Evolutionary conservation across 2,888 invertebrate species (phyloP).

Genomic region (Chaetoderma sp.): DNA sequence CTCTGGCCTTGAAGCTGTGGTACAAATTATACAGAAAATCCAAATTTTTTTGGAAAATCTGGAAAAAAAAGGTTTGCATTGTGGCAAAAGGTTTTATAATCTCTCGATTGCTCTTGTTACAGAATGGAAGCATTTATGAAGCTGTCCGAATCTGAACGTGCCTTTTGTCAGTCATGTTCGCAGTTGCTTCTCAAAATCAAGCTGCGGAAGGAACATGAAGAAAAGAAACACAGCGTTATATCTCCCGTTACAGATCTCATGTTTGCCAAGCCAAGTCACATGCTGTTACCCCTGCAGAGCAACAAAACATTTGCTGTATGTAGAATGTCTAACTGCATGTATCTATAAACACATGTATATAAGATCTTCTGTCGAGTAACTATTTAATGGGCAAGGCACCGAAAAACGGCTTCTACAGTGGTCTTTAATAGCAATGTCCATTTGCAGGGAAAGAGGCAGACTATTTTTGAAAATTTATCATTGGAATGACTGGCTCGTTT

Average conservation of each 20-base stretch:
- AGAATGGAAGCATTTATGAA: constrained; percentile 41
- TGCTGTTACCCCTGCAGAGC: constrained; percentile 79
- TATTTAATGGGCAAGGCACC: too few relatives aligned
- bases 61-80: not conserved
- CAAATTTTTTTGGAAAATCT: too few relatives aligned
- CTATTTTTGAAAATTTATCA: too few relatives aligned
- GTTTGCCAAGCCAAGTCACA: constrained; percentile 54
- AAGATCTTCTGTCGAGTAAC: too few relatives aligned
- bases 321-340: not conserved
- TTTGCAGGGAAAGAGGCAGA: too few relatives aligned
- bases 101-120: not conserved
- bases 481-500: too few relatives aligned
- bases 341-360: too few relatives aligned
- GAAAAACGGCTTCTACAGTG: too few relatives aligned
- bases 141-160: constrained; percentile 35
- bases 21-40: too few relatives aligned
- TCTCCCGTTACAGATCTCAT: constrained; percentile 39
- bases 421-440: too few relatives aligned
- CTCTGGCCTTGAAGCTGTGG: constrained; percentile 2
- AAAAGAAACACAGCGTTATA: constrained; percentile 48
- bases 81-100: not conserved
- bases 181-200: constrained; percentile 56
- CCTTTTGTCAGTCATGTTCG: constrained; percentile 63
- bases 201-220: constrained; percentile 40
- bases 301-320: constrained; percentile 81